Evolutionary conservation across 2,797 vertebrate species (phyloP).

Genomic region (Hydrophis major): DNA sequence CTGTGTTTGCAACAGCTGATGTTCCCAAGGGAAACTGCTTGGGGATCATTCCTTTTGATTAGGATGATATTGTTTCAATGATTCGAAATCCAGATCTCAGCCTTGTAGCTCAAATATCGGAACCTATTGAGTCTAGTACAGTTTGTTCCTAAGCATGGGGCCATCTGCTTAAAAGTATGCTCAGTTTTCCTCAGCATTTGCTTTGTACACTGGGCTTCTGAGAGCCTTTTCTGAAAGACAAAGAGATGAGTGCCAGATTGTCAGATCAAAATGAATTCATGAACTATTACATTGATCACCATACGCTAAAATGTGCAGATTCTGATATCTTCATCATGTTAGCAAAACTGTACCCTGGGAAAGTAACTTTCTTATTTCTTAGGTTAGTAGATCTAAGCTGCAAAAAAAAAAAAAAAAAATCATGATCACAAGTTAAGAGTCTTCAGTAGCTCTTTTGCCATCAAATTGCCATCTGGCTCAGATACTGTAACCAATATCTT

Average conservation of each 20-base stretch:
- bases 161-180: neutral
- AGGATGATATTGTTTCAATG: neutral
- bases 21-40: neutral
- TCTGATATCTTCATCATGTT: neutral
- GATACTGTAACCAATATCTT: neutral
- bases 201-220: neutral
- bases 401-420: neutral
- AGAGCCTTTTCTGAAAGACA: neutral
- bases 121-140: neutral
- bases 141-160: neutral
- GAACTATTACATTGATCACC: neutral
- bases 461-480: neutral
- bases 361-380: neutral
- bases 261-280: neutral
- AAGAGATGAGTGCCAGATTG: neutral
- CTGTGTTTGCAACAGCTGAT: neutral
- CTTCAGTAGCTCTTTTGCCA: neutral
- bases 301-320: conserved; percentile 2
- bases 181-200: neutral
- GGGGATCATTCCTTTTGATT: neutral
- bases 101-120: neutral
- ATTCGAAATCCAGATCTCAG: neutral
- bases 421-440: neutral
- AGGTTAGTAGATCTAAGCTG: neutral
- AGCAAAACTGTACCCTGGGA: neutral